Base-by-base conservation (phyloP, 2,113 vertebrate genomes). In the Pionites leucogaster region DNA sequence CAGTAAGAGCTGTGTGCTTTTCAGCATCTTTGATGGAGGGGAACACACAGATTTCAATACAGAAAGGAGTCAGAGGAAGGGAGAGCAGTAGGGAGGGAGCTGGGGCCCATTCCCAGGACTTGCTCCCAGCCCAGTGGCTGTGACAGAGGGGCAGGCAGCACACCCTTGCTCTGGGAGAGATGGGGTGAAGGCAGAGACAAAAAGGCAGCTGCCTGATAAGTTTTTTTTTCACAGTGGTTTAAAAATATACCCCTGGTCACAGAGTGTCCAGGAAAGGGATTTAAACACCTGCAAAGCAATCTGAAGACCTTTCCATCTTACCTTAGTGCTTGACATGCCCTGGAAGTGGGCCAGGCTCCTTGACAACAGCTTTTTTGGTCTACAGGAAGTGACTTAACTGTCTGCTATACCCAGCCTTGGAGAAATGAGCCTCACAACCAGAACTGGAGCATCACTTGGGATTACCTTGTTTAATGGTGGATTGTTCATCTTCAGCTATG, bases 381-480 rank as follows among this genome's bases (percentile, higher is more conserved):
- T 55, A 28, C 62, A 82, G 49, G 60, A 67, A 82, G 24, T 7
- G 11, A 5, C 23, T 74, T 57, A 41, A 28, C 11, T 9, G 6
- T 7, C 20, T 70, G 16, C 17, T 75, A 47, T 7, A 6, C 53
- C 13, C 23, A 89, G 27, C 29, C 50, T 68, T 70, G 39, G 31
- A 24, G 68, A 90, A 86, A 81, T 2, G 15, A 82, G 11, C 39
- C 64, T 83, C 2, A 2, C 2, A 2, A 13, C 16, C 39, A 62
- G 55, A 83, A 8, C 35, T 12, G 1, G 1, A 74, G 13, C 33
- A 33, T 78, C 0, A 0, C 57, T 60, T 3, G 3, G 13, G 50
- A 28, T 24, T 11, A 17, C 37, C 41, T 63, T 37, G 22, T 69
- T 83, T 62, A 28, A 35, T 20, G 25, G 42, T 17, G 23, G 44